phyloP scores from a whole-genome alignment of 2,888 invertebrate genomes.

The Leucoma salicis region DNA sequence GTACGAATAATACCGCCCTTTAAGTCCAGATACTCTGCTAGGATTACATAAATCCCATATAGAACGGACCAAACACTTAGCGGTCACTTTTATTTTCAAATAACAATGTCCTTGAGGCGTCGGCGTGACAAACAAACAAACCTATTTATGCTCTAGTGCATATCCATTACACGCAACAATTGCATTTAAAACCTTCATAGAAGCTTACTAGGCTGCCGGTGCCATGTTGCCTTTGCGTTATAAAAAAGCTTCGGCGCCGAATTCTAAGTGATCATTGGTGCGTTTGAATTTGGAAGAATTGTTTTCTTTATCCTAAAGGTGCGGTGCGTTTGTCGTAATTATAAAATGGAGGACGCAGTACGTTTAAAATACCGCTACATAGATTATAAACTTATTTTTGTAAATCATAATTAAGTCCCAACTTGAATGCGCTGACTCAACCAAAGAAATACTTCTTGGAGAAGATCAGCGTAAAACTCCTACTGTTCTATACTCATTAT shows the following conservation, averaged over 20 bases:
- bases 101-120: slow-evolving; percentile 48
- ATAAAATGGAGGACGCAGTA: slow-evolving; percentile 3
- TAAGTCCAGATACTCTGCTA: slow-evolving; percentile 5
- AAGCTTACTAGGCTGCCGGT: slow-evolving; percentile 50
- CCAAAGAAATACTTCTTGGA: no score
- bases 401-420: no score
- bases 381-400: no score
- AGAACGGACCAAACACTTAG: slow-evolving; percentile 3
- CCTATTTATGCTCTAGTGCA: slow-evolving; percentile 74
- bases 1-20: slow-evolving; percentile 4
- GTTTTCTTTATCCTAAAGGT: slow-evolving; percentile 17
- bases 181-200: slow-evolving; percentile 56
- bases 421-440: no score
- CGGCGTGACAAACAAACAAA: slow-evolving; percentile 59
- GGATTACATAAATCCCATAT: slow-evolving; percentile 25
- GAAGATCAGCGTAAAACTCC: no score
- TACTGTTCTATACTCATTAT: no score
- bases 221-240: slow-evolving; percentile 32
- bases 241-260: slow-evolving; percentile 48
- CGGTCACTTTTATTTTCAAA: slow-evolving; percentile 30
- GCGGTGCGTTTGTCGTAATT: slow-evolving; percentile 21
- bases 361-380: no score
- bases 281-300: slow-evolving; percentile 47
- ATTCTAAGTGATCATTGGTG: slow-evolving; percentile 54
- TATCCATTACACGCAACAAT: slow-evolving; percentile 74